A percentile compares a stretch with the other conserved stretches of the same genome.
phyloP scores from a whole-genome alignment of 2,888 invertebrate species.

The Nezara viridula region DNA sequence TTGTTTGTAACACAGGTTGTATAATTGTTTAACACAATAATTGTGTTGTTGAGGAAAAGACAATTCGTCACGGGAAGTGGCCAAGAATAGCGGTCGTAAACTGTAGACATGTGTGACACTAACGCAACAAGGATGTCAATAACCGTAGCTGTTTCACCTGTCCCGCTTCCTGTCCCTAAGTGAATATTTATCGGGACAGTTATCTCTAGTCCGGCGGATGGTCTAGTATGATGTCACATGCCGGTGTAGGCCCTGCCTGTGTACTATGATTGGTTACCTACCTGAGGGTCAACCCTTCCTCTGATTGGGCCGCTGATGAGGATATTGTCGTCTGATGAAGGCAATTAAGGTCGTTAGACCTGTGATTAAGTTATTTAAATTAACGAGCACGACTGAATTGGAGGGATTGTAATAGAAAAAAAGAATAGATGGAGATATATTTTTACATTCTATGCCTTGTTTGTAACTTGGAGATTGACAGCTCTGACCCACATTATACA shows the following conservation, averaged over 20 bases:
- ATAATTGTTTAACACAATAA: slow-evolving; percentile 37
- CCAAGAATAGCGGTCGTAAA: slow-evolving; percentile 29
- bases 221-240: too few species aligned
- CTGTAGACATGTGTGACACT: slow-evolving; percentile 2
- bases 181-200: slow-evolving; percentile 36
- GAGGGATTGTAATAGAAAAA: background rate
- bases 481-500: too few species aligned
- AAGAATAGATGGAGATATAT: background rate
- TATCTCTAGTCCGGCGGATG: slow-evolving; percentile 14
- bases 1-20: background rate
- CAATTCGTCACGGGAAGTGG: slow-evolving; percentile 10
- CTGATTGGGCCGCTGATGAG: slow-evolving; percentile 28
- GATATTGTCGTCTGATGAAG: slow-evolving; percentile 22
- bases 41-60: background rate
- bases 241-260: background rate
- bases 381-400: background rate
- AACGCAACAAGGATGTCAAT: slow-evolving; percentile 48
- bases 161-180: slow-evolving; percentile 20
- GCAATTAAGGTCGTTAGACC: background rate
- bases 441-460: too few species aligned
- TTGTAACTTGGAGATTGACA: too few species aligned
- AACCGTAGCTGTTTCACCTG: slow-evolving; percentile 20
- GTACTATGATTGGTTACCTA: background rate
- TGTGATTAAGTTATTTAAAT: background rate
- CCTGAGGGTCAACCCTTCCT: slow-evolving; percentile 14